Evolutionary conservation across 2,113 vertebrate genomes (phyloP).

Genomic region (Gasterosteus aculeatus): DNA sequence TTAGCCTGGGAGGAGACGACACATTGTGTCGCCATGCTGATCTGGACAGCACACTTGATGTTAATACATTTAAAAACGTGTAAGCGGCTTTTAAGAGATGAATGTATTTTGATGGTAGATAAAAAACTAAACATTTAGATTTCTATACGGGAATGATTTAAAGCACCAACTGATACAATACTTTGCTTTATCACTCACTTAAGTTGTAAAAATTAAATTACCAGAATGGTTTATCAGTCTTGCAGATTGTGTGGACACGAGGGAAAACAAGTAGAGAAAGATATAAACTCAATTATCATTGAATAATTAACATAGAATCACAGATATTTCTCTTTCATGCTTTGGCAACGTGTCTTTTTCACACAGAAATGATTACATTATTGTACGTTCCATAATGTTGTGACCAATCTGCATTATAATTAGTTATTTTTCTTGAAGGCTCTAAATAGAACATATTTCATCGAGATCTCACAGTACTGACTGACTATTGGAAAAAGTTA

Average conservation of each 20-base stretch:
- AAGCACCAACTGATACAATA: background rate
- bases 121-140: background rate
- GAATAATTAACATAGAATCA: background rate
- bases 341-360: background rate
- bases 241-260: background rate
- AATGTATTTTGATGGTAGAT: background rate
- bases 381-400: background rate
- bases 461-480: background rate
- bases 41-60: background rate
- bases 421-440: background rate
- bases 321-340: background rate
- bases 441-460: background rate
- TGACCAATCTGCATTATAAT: background rate
- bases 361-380: background rate
- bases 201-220: background rate
- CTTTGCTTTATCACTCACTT: background rate
- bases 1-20: conserved; percentile 9
- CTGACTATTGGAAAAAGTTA: background rate
- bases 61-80: conserved; percentile 6
- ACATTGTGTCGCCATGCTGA: conserved; percentile 29
- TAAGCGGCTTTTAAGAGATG: conserved; percentile 8
- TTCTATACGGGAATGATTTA: background rate
- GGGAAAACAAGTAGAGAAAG: background rate
- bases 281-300: background rate
- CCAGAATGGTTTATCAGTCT: background rate